Conservation (phyloP, 1,140 invertebrate species). For the Caenorhabditis inopinata region DNA sequence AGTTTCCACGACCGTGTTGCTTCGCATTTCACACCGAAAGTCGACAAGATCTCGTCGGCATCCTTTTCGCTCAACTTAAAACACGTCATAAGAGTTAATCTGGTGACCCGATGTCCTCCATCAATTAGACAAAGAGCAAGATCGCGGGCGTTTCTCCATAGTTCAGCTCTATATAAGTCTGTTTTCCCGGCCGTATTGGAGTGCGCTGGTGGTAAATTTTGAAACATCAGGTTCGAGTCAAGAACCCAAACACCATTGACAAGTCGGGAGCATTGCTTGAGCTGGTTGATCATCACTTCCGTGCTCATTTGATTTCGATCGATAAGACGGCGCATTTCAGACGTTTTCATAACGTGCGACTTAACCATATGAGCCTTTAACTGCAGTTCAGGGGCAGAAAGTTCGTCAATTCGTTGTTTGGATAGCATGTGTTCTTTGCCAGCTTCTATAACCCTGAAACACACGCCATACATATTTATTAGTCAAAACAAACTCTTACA, state of each 20-base stretch:
- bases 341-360: constrained; percentile 6
- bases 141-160: constrained; percentile 34
- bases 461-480: no score
- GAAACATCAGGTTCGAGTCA: constrained; percentile 14
- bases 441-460: background rate
- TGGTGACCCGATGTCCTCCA: constrained; percentile 18
- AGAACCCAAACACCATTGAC: constrained; percentile 30
- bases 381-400: background rate
- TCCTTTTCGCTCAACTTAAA: constrained; percentile 10
- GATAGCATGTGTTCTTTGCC: constrained; percentile 16
- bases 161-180: background rate
- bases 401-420: constrained; percentile 5
- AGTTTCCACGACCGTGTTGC: constrained; percentile 2
- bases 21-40: background rate
- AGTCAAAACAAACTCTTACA: constrained; percentile 23
- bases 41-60: constrained; percentile 25
- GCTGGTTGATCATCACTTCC: background rate
- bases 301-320: background rate
- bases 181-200: background rate
- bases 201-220: constrained; percentile 28
- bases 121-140: constrained; percentile 13
- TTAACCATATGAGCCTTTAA: background rate
- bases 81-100: constrained; percentile 5
- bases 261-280: background rate
- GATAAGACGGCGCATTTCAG: constrained; percentile 1